Conservation (phyloP, 2,797 vertebrate species). For the Neosalanx taihuensis region DNA sequence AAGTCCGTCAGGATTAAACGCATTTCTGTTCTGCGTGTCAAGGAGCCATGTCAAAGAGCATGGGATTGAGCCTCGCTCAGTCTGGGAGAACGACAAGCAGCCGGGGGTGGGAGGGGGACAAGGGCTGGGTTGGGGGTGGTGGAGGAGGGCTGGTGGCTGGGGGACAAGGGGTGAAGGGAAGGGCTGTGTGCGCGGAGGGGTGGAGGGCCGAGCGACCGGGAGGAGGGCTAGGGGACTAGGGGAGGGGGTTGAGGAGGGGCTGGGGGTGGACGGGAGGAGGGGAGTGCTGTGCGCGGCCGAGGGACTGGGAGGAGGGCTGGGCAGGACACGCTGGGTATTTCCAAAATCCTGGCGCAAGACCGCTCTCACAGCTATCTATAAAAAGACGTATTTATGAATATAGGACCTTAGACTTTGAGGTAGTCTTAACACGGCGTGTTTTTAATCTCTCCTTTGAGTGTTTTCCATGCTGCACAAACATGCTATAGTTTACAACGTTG, state of each 20-base stretch:
- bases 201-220: too few relatives aligned
- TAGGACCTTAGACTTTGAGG: constrained; percentile 29
- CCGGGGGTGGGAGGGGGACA: constrained; percentile 30
- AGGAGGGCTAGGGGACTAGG: too few relatives aligned
- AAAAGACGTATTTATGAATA: constrained; percentile 46
- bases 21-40: constrained; percentile 37
- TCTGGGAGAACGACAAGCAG: constrained; percentile 47
- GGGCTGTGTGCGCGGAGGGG: not conserved
- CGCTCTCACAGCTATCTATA: constrained; percentile 57
- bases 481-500: too few relatives aligned
- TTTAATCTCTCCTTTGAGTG: constrained; percentile 32
- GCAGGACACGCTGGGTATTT: constrained; percentile 59
- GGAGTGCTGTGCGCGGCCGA: not conserved
- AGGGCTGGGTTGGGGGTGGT: too few relatives aligned
- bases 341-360: constrained; percentile 51
- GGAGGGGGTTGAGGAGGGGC: not conserved
- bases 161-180: constrained; percentile 11
- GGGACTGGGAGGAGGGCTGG: constrained; percentile 3
- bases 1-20: constrained; percentile 30
- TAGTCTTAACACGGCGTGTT: constrained; percentile 15
- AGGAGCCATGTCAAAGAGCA: constrained; percentile 70
- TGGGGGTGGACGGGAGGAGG: constrained; percentile 25
- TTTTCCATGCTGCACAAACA: not conserved
- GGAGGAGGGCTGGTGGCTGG: too few relatives aligned
- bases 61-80: constrained; percentile 65